Evolutionary conservation across 2,113 vertebrate genomes (phyloP).

Genomic region (Alexandromys fortis): DNA sequence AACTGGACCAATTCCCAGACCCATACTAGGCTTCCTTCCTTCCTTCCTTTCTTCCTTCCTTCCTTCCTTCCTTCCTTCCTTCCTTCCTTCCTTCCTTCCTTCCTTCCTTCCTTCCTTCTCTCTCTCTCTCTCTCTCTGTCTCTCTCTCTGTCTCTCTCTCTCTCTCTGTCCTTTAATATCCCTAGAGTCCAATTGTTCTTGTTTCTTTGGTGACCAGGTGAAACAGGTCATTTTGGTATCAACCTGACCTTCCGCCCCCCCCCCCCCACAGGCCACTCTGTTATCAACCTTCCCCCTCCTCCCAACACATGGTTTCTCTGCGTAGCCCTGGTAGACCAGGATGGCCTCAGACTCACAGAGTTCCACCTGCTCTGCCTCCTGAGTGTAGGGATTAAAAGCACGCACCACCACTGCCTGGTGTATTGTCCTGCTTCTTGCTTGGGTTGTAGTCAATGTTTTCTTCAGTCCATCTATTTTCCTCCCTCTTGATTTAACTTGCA

Average conservation of each 20-base stretch:
- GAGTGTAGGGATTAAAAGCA: background rate
- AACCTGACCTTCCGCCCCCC: background rate
- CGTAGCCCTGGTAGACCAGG: background rate
- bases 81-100: background rate
- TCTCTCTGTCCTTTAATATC: background rate
- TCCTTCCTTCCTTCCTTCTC: too few relatives aligned
- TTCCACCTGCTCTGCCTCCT: background rate
- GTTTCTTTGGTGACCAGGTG: background rate
- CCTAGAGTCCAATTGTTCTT: background rate
- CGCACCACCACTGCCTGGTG: background rate
- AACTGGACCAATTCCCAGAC: background rate
- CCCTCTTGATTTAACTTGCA: background rate
- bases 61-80: rapidly evolving
- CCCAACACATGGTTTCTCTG: background rate
- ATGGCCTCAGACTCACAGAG: background rate
- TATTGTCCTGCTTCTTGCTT: background rate
- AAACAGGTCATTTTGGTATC: background rate
- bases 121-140: rapidly evolving
- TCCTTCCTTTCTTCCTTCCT: background rate
- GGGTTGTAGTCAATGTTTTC: background rate
- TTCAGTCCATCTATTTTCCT: background rate
- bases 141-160: rapidly evolving
- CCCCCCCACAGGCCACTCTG: too few relatives aligned
- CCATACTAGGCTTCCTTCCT: too few relatives aligned
- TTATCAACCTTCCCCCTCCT: too few relatives aligned